Evolutionary conservation across 2,113 vertebrate species (phyloP).

Genomic region (Spizaetus ornatus): DNA sequence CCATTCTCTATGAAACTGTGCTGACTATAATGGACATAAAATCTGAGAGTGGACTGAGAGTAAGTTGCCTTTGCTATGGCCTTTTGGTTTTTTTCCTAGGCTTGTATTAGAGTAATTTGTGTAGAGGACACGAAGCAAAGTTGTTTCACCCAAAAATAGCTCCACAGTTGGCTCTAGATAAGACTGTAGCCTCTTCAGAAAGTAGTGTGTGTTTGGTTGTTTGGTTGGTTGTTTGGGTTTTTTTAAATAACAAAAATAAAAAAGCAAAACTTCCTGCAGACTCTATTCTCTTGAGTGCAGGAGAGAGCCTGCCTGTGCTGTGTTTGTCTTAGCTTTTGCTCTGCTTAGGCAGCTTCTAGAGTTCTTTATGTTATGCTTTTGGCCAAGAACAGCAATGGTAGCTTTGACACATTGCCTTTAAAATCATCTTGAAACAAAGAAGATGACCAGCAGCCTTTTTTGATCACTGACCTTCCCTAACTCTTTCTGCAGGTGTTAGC

Average conservation of each 20-base stretch:
- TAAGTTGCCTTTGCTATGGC: conserved; percentile 69
- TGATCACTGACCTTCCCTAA: conserved; percentile 2
- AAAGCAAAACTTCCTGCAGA: neutral
- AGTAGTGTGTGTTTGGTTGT: neutral
- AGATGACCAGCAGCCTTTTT: neutral
- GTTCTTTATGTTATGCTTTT: neutral
- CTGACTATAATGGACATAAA: conserved; percentile 99
- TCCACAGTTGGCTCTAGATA: neutral
- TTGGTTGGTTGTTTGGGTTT: neutral
- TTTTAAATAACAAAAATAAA: neutral
- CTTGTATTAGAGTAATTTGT: neutral
- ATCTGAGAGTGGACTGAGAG: conserved; percentile 96
- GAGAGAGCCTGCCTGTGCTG: neutral
- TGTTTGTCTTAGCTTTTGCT: neutral
- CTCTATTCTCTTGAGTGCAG: neutral
- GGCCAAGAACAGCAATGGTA: neutral
- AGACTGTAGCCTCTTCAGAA: neutral
- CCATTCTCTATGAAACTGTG: conserved; percentile 98
- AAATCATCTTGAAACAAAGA: neutral
- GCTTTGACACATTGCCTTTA: neutral
- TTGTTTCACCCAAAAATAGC: neutral
- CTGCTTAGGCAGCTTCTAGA: neutral
- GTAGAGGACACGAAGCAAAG: neutral
- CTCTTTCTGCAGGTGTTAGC: conserved; percentile 88
- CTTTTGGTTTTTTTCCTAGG: neutral